These are phyloP conservation scores for Catalaphyllia jardinei DNA, from an alignment of 64 coral and sea anemone genomes.

Conservation along the genomic window DNA sequence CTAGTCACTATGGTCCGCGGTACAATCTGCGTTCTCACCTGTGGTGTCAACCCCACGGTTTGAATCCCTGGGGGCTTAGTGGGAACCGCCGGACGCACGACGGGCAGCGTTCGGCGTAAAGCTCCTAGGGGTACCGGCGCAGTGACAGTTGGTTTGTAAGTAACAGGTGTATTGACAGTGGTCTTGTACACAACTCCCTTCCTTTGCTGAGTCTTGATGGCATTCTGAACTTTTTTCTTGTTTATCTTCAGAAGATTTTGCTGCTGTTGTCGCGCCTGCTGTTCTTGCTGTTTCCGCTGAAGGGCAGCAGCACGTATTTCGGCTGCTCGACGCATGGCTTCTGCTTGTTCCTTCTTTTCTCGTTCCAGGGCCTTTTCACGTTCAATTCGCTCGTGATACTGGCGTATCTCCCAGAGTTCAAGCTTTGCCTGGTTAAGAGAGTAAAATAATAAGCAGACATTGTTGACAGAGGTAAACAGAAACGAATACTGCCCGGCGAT, in stretches of 20 bases:
- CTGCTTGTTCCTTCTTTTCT: constrained; percentile 94
- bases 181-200: constrained; percentile 46
- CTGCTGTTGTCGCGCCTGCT: constrained; percentile 90
- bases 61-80: background rate
- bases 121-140: background rate
- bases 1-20: background rate
- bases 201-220: constrained; percentile 89
- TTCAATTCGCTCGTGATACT: constrained; percentile 93
- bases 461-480: background rate
- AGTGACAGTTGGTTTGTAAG: constrained; percentile 51
- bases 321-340: constrained; percentile 74
- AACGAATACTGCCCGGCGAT: no score
- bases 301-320: constrained; percentile 84
- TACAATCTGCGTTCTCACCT: constrained; percentile 13
- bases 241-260: constrained; percentile 78
- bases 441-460: background rate
- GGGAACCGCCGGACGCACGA: background rate
- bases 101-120: constrained; percentile 28
- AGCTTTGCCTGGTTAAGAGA: constrained; percentile 69
- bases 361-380: constrained; percentile 84
- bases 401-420: constrained; percentile 98
- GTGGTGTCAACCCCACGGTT: background rate
- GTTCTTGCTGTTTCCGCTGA: constrained; percentile 91
- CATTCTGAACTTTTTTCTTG: constrained; percentile 92
- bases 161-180: constrained; percentile 15